Percentiles rank a stretch among this genome's conserved stretches.
These are phyloP conservation scores for Petrocephalus schoutedeni DNA, from an alignment of 2,797 vertebrate species.

Conservation along the genomic window DNA sequence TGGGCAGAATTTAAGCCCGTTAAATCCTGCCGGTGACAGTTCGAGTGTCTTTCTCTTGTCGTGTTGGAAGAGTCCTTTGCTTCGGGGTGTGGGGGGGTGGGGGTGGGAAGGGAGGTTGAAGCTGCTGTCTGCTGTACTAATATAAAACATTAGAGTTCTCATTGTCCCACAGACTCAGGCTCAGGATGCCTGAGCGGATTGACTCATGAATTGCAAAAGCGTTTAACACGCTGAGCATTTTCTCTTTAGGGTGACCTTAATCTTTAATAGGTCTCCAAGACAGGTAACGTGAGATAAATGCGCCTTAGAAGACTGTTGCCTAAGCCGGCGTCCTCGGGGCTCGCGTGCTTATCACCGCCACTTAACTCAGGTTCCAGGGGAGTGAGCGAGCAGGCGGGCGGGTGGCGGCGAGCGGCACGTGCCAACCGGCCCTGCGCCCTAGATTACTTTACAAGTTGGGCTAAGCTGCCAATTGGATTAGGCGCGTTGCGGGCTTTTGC, in stretches of 20 bases:
- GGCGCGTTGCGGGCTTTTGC: slow-evolving; percentile 8
- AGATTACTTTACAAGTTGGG: slow-evolving; percentile 34
- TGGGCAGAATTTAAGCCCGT: slow-evolving; percentile 66
- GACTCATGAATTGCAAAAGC: slow-evolving; percentile 73
- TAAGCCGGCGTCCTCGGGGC: slow-evolving; percentile 48
- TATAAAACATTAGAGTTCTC: slow-evolving; percentile 67
- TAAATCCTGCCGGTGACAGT: slow-evolving; percentile 30
- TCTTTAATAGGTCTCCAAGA: slow-evolving; percentile 70
- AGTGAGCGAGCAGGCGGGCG: not conserved
- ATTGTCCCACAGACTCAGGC: slow-evolving; percentile 66
- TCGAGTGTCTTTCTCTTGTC: slow-evolving; percentile 43
- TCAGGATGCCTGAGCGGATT: slow-evolving; percentile 71
- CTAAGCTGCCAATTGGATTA: slow-evolving; percentile 30
- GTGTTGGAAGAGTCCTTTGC: slow-evolving; percentile 50
- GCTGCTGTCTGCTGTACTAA: slow-evolving; percentile 71
- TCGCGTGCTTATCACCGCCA: slow-evolving; percentile 23
- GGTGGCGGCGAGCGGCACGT: not conserved
- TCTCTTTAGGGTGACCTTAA: slow-evolving; percentile 63
- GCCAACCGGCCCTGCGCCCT: slow-evolving; percentile 26
- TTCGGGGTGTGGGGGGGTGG: slow-evolving; percentile 43
- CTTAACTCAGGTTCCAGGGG: slow-evolving; percentile 30
- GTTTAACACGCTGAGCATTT: slow-evolving; percentile 54
- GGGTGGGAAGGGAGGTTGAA: slow-evolving; percentile 25
- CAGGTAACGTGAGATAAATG: slow-evolving; percentile 67
- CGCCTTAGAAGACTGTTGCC: slow-evolving; percentile 55